A percentile compares a stretch with the other conserved stretches of the same genome.
phyloP scores from a whole-genome alignment of 2,113 vertebrate genomes.

The Corythoichthys haematopterus region DNA sequence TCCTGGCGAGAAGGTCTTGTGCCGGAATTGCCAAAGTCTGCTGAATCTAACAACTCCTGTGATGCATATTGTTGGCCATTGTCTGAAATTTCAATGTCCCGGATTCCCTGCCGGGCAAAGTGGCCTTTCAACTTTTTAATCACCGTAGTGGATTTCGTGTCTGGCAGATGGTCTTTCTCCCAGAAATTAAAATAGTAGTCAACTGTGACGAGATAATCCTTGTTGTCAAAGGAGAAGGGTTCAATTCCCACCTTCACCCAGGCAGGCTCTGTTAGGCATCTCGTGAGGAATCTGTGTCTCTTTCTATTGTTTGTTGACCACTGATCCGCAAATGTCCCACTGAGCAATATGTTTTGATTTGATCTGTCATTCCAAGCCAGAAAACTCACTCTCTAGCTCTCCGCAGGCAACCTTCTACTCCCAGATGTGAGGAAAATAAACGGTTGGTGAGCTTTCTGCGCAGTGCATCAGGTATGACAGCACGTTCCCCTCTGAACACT shows the following conservation, averaged over 20 bases:
- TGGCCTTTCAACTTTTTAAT: conserved; percentile 8
- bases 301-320: neutral
- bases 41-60: neutral
- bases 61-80: neutral
- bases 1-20: neutral
- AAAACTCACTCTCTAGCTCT: conserved; percentile 16
- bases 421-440: conserved; percentile 15
- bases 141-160: neutral
- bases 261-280: neutral
- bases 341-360: neutral
- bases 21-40: neutral
- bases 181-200: conserved; percentile 6
- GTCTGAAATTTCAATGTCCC: neutral
- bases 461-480: neutral
- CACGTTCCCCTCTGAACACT: neutral
- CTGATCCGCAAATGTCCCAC: neutral
- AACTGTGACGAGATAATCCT: neutral
- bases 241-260: conserved; percentile 11
- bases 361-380: conserved; percentile 21
- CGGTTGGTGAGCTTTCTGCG: neutral
- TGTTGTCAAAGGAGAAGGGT: neutral
- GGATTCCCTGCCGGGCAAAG: neutral
- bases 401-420: conserved; percentile 18
- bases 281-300: conserved; percentile 1
- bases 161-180: neutral